phyloP scores from a whole-genome alignment of 1,140 invertebrate species.

The Cephus cinctus region DNA sequence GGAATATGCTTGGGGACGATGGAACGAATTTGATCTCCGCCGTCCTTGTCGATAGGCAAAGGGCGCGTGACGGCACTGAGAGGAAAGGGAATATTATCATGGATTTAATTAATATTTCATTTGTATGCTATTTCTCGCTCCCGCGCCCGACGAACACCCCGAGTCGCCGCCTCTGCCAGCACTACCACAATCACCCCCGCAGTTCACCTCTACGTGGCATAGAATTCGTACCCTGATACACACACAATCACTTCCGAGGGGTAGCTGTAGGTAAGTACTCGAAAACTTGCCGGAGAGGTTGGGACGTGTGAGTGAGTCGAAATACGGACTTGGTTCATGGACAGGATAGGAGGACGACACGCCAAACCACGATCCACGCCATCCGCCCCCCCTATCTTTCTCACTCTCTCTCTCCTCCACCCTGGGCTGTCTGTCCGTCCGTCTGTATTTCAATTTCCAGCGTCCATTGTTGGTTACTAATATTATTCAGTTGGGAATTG shows the following conservation, averaged over 20 bases:
- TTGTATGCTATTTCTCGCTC: slow-evolving; percentile 40
- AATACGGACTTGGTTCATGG: too few relatives aligned
- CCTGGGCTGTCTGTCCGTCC: slow-evolving; percentile 6
- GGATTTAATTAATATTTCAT: slow-evolving; percentile 48
- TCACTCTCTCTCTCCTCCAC: neutral
- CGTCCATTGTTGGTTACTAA: slow-evolving; percentile 53
- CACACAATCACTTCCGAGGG: too few relatives aligned
- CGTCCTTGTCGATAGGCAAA: slow-evolving; percentile 19
- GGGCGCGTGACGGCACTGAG: slow-evolving; percentile 1
- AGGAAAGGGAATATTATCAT: slow-evolving; percentile 32
- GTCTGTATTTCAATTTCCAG: slow-evolving; percentile 53
- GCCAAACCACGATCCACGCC: neutral
- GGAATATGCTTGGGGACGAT: slow-evolving; percentile 31
- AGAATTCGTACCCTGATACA: too few relatives aligned
- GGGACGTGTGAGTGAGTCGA: too few relatives aligned
- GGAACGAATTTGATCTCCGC: slow-evolving; percentile 32
- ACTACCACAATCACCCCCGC: neutral
- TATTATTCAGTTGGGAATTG: slow-evolving; percentile 55
- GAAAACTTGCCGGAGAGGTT: too few relatives aligned
- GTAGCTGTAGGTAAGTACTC: too few relatives aligned
- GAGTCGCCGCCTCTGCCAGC: neutral
- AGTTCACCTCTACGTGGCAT: neutral
- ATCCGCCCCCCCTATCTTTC: neutral
- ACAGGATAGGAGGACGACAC: too few relatives aligned
- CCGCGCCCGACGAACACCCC: slow-evolving; percentile 1